A percentile compares a stretch with the other conserved stretches of the same genome.
These are phyloP conservation scores for Lerema accius DNA, from an alignment of 1,140 invertebrate species.

Conservation along the genomic window DNA sequence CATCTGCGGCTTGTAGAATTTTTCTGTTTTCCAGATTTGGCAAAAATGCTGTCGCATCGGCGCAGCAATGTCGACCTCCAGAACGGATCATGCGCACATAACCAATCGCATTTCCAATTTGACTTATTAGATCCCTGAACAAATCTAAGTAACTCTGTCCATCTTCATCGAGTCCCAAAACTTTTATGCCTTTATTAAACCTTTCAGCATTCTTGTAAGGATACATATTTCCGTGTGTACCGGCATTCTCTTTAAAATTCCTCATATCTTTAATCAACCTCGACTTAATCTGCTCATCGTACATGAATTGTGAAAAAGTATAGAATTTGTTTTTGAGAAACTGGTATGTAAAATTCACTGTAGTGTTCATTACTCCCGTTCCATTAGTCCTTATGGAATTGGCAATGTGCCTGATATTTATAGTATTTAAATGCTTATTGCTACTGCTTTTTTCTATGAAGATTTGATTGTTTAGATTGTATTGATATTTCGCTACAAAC, in stretches of 20 bases:
- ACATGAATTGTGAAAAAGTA: constrained; percentile 98
- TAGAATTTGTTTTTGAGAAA: constrained; percentile 97
- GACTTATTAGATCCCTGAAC: constrained; percentile 95
- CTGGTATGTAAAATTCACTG: constrained; percentile 98
- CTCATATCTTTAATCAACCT: constrained; percentile 95
- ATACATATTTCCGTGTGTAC: constrained; percentile 85
- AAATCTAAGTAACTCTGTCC: constrained; percentile 96
- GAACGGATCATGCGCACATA: constrained; percentile 97
- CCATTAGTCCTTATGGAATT: constrained; percentile 99
- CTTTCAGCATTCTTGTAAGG: constrained; percentile 96
- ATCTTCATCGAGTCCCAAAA: constrained; percentile 92
- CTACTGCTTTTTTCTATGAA: constrained; percentile 96
- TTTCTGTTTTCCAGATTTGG: constrained; percentile 91
- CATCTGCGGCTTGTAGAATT: constrained; percentile 83
- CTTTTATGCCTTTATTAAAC: constrained; percentile 96
- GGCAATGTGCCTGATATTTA: constrained; percentile 97
- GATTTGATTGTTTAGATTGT: constrained; percentile 98
- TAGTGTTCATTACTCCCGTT: constrained; percentile 98
- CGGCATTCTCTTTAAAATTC: constrained; percentile 86
- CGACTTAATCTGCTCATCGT: constrained; percentile 99
- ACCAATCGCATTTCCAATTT: constrained; percentile 98
- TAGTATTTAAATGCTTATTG: constrained; percentile 98
- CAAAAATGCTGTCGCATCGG: constrained; percentile 95
- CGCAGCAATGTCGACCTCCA: constrained; percentile 95
- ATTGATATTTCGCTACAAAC: constrained; percentile 97